These are phyloP conservation scores for Perca fluviatilis DNA, from an alignment of 2,113 vertebrate genomes.

Conservation along the genomic window DNA sequence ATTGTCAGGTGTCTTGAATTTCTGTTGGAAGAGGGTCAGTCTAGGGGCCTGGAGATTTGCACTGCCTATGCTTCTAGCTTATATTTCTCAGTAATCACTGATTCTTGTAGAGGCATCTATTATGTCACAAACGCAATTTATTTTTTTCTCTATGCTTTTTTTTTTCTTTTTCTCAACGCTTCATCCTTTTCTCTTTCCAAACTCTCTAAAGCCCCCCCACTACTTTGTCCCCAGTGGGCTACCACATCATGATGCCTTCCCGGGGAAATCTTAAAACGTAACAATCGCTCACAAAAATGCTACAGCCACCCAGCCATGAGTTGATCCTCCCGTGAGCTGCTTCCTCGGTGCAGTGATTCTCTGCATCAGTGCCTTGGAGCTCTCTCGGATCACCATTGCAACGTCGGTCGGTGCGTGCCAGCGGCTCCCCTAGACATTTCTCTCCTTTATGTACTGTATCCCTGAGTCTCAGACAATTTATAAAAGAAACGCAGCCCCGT, in stretches of 20 bases:
- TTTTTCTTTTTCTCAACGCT: not conserved
- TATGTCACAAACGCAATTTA: not conserved
- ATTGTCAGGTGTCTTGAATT: slow-evolving; percentile 8
- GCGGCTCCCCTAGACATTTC: slow-evolving; percentile 53
- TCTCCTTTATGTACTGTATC: slow-evolving; percentile 20
- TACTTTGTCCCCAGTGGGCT: not conserved
- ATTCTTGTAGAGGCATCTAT: not conserved
- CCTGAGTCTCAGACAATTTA: slow-evolving; percentile 11
- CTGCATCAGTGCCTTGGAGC: slow-evolving; percentile 62
- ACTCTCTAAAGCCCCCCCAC: not conserved
- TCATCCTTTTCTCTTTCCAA: not conserved
- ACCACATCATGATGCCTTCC: slow-evolving; percentile 19
- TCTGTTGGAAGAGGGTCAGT: not conserved
- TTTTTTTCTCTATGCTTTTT: not conserved
- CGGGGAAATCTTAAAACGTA: slow-evolving; percentile 43
- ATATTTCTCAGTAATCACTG: not conserved
- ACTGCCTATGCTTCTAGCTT: not conserved
- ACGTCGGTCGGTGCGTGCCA: slow-evolving; percentile 37
- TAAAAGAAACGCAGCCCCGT: slow-evolving; percentile 30
- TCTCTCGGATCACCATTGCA: slow-evolving; percentile 49
- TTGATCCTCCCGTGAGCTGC: slow-evolving; percentile 58
- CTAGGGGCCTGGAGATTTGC: not conserved
- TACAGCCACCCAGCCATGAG: slow-evolving; percentile 54
- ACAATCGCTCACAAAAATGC: slow-evolving; percentile 47
- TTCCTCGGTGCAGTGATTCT: slow-evolving; percentile 49